Conservation (phyloP, 2,113 vertebrate species). For the Phoenicopterus ruber region DNA sequence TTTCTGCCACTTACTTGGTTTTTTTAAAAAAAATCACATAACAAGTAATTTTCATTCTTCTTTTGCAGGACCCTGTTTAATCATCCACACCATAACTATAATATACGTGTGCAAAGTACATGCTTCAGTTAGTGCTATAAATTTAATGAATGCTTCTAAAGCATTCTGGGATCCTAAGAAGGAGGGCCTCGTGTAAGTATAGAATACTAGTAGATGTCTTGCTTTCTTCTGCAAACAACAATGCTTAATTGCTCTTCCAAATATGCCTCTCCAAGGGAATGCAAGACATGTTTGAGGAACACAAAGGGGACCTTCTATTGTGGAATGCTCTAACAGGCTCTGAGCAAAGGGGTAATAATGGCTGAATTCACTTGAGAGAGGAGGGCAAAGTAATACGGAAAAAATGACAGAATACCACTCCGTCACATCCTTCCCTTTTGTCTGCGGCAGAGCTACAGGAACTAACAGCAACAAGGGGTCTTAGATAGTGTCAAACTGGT, state of each 20-base stretch:
- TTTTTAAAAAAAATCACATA: neutral
- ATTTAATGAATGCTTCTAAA: conserved; percentile 21
- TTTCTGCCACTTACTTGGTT: neutral
- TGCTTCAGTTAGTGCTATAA: neutral
- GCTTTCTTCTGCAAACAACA: conserved; percentile 35
- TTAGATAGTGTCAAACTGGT: conserved; percentile 15
- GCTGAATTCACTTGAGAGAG: conserved; percentile 43
- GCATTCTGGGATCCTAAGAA: neutral
- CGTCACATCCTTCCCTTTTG: conserved; percentile 46
- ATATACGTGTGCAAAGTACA: neutral
- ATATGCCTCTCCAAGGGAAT: conserved; percentile 19
- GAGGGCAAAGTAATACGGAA: neutral
- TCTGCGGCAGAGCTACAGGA: conserved; percentile 34
- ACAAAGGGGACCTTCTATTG: conserved; percentile 47
- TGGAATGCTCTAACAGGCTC: conserved; percentile 25
- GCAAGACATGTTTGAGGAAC: conserved; percentile 17
- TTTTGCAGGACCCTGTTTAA: neutral
- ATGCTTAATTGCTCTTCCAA: conserved; percentile 59
- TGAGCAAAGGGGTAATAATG: conserved; percentile 39
- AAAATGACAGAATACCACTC: conserved; percentile 50
- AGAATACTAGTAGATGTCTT: conserved; percentile 27
- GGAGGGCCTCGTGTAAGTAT: neutral
- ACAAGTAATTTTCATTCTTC: neutral
- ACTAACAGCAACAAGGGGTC: conserved; percentile 38
- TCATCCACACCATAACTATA: neutral